Evolutionary conservation across 2,113 vertebrate species (phyloP).

Genomic region (Callithrix jacchus): DNA sequence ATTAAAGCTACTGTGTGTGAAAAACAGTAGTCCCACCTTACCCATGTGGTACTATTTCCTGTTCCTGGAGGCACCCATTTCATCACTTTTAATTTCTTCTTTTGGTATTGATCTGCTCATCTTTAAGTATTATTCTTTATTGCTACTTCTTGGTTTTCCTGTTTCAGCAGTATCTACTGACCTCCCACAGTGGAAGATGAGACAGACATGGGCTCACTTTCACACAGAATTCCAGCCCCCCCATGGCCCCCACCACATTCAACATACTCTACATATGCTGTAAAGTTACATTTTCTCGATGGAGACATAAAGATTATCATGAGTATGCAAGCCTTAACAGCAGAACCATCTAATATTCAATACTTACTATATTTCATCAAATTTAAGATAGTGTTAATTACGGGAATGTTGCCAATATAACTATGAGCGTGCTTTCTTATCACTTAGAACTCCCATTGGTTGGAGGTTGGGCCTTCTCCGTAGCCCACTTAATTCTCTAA

Average conservation of each 20-base stretch:
- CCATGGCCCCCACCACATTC: background rate
- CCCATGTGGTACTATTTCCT: background rate
- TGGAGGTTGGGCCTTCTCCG: background rate
- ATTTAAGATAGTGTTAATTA: background rate
- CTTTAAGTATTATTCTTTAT: background rate
- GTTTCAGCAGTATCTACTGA: background rate
- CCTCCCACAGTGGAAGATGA: background rate
- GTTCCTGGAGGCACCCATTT: background rate
- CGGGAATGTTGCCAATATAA: background rate
- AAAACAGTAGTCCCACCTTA: background rate
- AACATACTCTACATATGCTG: background rate
- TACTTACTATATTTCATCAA: background rate
- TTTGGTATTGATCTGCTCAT: background rate
- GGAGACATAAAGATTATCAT: background rate
- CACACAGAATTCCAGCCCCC: background rate
- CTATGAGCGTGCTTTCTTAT: background rate
- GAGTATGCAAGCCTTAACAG: background rate
- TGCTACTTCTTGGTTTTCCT: background rate
- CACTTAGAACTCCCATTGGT: background rate
- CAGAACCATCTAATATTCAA: background rate
- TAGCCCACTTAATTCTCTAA: background rate
- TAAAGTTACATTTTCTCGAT: background rate
- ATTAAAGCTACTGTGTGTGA: background rate
- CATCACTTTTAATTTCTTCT: background rate
- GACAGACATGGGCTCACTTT: background rate